Evolutionary conservation across 2,888 invertebrate genomes (phyloP), one percentile per base, ranked within the genome.

Genomic region (Leucozona laternaria): DNA sequence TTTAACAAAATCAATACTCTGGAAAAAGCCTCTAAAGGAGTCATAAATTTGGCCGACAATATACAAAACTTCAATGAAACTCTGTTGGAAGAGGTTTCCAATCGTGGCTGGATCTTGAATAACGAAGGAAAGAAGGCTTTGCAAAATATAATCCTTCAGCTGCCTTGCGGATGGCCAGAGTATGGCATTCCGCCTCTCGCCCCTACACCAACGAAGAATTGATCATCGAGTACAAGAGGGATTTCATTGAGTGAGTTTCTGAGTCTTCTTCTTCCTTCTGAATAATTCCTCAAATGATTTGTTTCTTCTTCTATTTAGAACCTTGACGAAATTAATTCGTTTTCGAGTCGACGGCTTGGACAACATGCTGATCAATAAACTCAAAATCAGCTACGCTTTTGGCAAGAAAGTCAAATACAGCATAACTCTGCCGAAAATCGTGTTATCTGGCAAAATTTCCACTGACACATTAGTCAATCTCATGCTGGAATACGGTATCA

Each of bases 301-400:
- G 13, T 22, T 22, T 13, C 6, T 10, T 15, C 4, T n/a, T 25
- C 15, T 7, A 2, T 31, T 0, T 45, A 31, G 15, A n/a, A 1
- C 31, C 2, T 8, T 34, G 4, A 22, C 25, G 2, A 37, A 91
- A 79, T 88, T 91, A 22, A 58, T 90, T 22, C 91, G 90, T 31
- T 91, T 92, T 84, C 91, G 90, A 13, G 89, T 92, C n/a, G 91
- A 92, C 82, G 92, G 92, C 13, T 75, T 92, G 64, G 90, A 92
- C 6, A 28, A 79, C 0, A 88, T 91, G 89, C 71, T 89, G 48
- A 88, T 91, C 57, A 90, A 90, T 37, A 88, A 91, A 83, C 60
- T 92, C 7, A 90, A 90, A 73, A 85, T 92, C 53, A 90, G 89
- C 82, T 91, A 90, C 34, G 89, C 89, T n/a, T 90, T 91, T 48